Base-by-base conservation (phyloP, 2,797 vertebrate genomes). In the Kryptolebias ocellatus region DNA sequence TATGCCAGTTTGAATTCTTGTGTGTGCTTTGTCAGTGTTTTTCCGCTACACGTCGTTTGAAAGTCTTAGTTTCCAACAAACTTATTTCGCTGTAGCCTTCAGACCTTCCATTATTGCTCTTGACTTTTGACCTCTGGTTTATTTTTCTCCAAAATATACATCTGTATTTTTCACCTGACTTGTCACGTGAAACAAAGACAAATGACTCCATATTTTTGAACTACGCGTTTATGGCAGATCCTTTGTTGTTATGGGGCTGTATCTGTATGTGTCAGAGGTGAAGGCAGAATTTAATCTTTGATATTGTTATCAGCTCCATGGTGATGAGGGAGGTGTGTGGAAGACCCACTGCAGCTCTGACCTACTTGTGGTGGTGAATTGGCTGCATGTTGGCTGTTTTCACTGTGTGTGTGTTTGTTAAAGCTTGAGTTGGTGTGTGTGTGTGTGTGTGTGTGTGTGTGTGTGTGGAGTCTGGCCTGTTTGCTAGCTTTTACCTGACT, bases 291-390 rank as follows among this genome's bases (percentile, higher is more conserved):
- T 84, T 80, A 90, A 90, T 91, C 86, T 90, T 76, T 85, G 86
- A 85, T 87, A 86, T 73, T 81, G 72, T 84, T 91, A 89, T 90
- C 87, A 78, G 74, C 79, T 66, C 70, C 73, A 62, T 66, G 79
- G 75, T 83, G 84, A 72, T 83, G 64, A 73, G 73, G 76, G 76
- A 78, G 52, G 76, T 87, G 85, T 89, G 88, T 88, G 64, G 76
- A 86, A 84, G 85, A 90, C 87, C 88, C 83, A 90, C 90, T 87
- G 86, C 82, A 83, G 88, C 81, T 88, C 76, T 93, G 92, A 93
- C 92, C 92, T 93, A 93, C 89, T 92, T 93, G 82, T 84, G 83
- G 90, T 79, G 79, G 70, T 68, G 76, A 65, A 76, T 70, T 24
- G 78, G 74, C 67, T 85, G 60, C 71, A 81, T 78, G 72, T 61